Percentiles rank a stretch among this genome's conserved stretches.
Evolutionary conservation across 2,797 vertebrate species (phyloP).

Genomic region (Channallabes apus): DNA sequence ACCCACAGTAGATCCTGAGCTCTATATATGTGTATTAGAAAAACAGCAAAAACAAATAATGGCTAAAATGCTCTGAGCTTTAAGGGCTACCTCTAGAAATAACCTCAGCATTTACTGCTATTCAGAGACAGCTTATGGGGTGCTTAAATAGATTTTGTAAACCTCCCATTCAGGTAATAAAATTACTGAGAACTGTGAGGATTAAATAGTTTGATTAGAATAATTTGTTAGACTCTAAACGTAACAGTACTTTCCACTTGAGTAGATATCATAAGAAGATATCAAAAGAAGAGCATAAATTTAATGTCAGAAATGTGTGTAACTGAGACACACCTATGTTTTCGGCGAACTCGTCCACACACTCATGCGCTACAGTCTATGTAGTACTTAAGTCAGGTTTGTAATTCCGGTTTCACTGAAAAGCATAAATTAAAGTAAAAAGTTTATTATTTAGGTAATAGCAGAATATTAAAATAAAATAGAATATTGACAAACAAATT

Average conservation of each 20-base stretch:
- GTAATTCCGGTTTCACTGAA: neutral
- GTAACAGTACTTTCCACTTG: neutral
- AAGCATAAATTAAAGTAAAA: neutral
- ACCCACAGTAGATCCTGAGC: no score
- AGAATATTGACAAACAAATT: neutral
- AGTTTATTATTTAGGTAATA: neutral
- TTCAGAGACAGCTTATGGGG: neutral
- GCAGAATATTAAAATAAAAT: no score
- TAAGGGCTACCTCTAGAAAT: neutral
- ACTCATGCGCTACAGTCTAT: neutral
- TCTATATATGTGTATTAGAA: no score
- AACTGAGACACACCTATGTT: slow-evolving; percentile 20
- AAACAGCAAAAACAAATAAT: no score
- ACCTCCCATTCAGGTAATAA: neutral
- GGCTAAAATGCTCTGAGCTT: no score
- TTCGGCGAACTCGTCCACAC: neutral
- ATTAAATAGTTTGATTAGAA: neutral
- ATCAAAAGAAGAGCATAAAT: neutral
- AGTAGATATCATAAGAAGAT: no score
- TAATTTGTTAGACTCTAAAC: neutral
- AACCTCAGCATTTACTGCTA: neutral
- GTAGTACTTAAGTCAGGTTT: neutral
- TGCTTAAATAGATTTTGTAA: neutral
- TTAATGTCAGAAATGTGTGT: neutral
- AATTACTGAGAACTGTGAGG: neutral